Percentiles rank a stretch among this genome's conserved stretches.
phyloP scores from a whole-genome alignment of 1,140 invertebrate species.

The Drosophila prosaltans region DNA sequence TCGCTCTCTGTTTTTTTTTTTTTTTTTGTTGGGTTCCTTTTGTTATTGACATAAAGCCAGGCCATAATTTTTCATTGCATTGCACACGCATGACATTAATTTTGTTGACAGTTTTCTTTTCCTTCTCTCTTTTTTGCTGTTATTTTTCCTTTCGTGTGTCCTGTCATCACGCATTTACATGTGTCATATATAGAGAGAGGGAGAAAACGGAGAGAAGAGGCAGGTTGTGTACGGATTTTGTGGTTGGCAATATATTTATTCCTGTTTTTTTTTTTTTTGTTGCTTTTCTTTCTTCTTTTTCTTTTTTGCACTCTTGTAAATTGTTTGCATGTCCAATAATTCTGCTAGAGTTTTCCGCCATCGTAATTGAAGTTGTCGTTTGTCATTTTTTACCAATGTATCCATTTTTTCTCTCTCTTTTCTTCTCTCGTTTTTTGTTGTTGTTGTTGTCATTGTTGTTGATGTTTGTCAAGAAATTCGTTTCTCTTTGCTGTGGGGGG shows the following conservation, averaged over 20 bases:
- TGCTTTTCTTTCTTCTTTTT: slow-evolving; percentile 6
- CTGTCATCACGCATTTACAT: slow-evolving; percentile 79
- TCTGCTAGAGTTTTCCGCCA: slow-evolving; percentile 6
- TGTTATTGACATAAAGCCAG: slow-evolving; percentile 78
- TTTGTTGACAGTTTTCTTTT: slow-evolving; percentile 83
- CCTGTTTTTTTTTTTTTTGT: background rate
- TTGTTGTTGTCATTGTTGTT: background rate
- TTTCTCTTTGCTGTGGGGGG: slow-evolving; percentile 13
- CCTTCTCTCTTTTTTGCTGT: slow-evolving; percentile 46
- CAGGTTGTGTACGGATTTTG: slow-evolving; percentile 57
- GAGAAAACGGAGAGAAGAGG: background rate
- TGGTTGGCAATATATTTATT: slow-evolving; percentile 39
- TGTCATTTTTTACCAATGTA: slow-evolving; percentile 30
- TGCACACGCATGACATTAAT: slow-evolving; percentile 82
- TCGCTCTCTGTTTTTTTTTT: slow-evolving; percentile 7
- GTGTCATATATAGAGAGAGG: slow-evolving; percentile 55
- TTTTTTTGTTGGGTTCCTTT: slow-evolving; percentile 42
- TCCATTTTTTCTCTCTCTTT: slow-evolving; percentile 16
- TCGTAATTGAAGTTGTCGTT: slow-evolving; percentile 50
- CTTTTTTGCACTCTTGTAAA: slow-evolving; percentile 28
- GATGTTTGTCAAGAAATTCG: slow-evolving; percentile 37
- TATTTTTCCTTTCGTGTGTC: slow-evolving; percentile 43
- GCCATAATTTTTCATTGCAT: slow-evolving; percentile 80
- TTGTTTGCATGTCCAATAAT: slow-evolving; percentile 31
- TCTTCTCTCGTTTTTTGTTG: slow-evolving; percentile 9